phyloP scores from a whole-genome alignment of 2,888 invertebrate species.

The Cyaniris semiargus region DNA sequence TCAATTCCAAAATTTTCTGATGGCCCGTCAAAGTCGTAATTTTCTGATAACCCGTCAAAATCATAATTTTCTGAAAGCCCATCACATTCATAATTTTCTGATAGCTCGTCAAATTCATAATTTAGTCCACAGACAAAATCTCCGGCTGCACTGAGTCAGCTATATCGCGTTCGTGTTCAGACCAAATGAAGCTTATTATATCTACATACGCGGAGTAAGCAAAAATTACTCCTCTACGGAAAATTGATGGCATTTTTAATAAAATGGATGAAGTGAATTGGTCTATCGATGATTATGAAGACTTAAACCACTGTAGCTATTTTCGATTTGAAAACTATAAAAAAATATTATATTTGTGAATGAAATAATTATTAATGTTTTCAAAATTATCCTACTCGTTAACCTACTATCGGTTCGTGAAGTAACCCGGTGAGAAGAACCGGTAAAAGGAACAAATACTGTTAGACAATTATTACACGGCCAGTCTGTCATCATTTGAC shows the following conservation, averaged over 20 bases:
- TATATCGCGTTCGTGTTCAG: not conserved
- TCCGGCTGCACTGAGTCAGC: not conserved
- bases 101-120: not conserved
- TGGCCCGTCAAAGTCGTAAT: not conserved
- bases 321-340: too few relatives aligned
- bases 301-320: too few relatives aligned
- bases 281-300: not conserved
- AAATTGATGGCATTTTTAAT: not conserved
- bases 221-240: not conserved
- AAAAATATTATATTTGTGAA: too few relatives aligned
- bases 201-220: slow-evolving; percentile 9
- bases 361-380: too few relatives aligned
- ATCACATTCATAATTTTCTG: not conserved
- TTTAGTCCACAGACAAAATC: slow-evolving; percentile 8
- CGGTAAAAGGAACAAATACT: too few relatives aligned
- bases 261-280: not conserved
- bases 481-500: too few relatives aligned
- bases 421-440: too few relatives aligned
- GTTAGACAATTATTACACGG: too few relatives aligned
- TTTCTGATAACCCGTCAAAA: not conserved
- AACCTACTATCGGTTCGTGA: too few relatives aligned
- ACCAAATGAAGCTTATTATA: slow-evolving; percentile 6
- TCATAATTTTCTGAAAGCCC: too few relatives aligned
- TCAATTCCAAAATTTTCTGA: not conserved
- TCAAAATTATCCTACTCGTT: too few relatives aligned